These are phyloP conservation scores for Oscheius sp. DNA, from an alignment of 2,888 invertebrate species.

Conservation along the genomic window DNA sequence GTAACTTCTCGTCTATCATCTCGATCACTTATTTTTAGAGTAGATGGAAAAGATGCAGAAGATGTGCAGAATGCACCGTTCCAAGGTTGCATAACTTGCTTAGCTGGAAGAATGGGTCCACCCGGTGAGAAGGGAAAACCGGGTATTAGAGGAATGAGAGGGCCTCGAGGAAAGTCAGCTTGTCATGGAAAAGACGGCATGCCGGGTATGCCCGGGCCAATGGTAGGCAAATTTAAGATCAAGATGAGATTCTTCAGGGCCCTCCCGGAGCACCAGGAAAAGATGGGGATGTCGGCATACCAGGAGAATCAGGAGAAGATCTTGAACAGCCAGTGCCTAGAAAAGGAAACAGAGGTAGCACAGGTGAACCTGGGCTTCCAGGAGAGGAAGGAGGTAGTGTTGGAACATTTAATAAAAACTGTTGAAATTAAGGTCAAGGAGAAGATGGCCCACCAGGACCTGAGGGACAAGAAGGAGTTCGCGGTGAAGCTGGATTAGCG, in stretches of 20 bases:
- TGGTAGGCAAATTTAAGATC: too few relatives aligned
- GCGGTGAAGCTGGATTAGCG: constrained; percentile 43
- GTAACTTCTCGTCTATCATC: neutral
- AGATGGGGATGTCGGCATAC: constrained; percentile 39
- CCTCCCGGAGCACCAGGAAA: constrained; percentile 42
- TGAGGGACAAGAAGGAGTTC: constrained; percentile 55
- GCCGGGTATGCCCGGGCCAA: constrained; percentile 58
- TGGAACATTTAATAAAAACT: too few relatives aligned
- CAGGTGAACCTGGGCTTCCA: constrained; percentile 59
- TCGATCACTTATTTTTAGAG: neutral
- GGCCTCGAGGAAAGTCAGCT: constrained; percentile 59
- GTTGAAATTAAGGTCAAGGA: constrained; percentile 44
- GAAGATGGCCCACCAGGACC: constrained; percentile 52
- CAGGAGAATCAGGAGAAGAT: constrained; percentile 48
- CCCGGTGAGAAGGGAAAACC: constrained; percentile 57
- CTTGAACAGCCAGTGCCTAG: constrained; percentile 58
- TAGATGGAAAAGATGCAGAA: constrained; percentile 51
- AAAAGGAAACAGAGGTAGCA: constrained; percentile 60
- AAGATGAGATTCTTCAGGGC: too few relatives aligned
- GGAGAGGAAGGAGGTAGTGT: constrained; percentile 60
- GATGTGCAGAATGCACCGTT: constrained; percentile 59
- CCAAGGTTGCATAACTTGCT: constrained; percentile 58
- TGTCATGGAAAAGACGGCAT: constrained; percentile 57
- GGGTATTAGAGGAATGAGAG: constrained; percentile 61
- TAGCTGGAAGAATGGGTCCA: constrained; percentile 55